phyloP scores from a whole-genome alignment of 2,888 invertebrate species.

The Spilosoma lubricipeda region DNA sequence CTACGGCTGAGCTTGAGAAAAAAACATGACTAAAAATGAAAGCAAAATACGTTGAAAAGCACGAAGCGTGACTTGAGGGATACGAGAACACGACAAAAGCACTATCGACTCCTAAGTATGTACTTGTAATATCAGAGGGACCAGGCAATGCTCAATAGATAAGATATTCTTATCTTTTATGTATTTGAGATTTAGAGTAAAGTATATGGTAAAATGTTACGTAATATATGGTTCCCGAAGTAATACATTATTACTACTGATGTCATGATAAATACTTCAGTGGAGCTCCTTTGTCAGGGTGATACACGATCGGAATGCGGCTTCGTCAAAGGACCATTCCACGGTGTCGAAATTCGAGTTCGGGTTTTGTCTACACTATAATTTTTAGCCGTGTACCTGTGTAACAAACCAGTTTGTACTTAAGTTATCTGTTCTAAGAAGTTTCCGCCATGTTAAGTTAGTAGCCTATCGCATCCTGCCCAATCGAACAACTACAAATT shows the following conservation, averaged over 20 bases:
- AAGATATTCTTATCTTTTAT: conserved; percentile 18
- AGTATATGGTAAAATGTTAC: not conserved
- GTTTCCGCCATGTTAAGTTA: conserved; percentile 59
- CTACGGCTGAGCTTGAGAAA: conserved; percentile 29
- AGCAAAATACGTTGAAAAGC: conserved; percentile 50
- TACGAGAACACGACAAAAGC: conserved; percentile 66
- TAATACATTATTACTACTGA: conserved; percentile 35
- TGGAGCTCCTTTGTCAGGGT: conserved; percentile 55
- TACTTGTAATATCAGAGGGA: conserved; percentile 45
- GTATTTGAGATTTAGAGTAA: conserved; percentile 6
- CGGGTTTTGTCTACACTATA: conserved; percentile 78
- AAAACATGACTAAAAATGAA: conserved; percentile 49
- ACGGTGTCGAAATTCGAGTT: conserved; percentile 72
- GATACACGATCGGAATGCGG: conserved; percentile 75
- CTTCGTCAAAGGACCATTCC: conserved; percentile 73
- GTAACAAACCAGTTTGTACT: conserved; percentile 77
- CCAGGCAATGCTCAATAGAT: conserved; percentile 45
- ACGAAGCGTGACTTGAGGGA: conserved; percentile 67
- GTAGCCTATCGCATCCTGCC: conserved; percentile 67
- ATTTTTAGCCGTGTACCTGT: conserved; percentile 83
- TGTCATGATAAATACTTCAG: conserved; percentile 51
- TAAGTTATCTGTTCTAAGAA: conserved; percentile 71
- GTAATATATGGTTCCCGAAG: not conserved
- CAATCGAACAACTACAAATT: conserved; percentile 55
- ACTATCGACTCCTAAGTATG: conserved; percentile 64